These are phyloP conservation scores for Eumaeus atala DNA, from an alignment of 1,140 invertebrate genomes.

Conservation along the genomic window DNA sequence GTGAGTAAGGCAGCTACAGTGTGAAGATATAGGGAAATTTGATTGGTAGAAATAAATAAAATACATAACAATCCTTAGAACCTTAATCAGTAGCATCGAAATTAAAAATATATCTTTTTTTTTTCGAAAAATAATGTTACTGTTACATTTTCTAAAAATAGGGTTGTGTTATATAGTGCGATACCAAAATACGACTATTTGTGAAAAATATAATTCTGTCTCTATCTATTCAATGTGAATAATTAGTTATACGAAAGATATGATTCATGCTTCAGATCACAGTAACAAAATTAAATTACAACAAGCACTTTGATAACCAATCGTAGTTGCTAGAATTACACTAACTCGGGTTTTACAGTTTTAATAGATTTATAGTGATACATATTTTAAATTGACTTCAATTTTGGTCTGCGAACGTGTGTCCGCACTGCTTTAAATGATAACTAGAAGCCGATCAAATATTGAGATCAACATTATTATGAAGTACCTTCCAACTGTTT, in stretches of 20 bases:
- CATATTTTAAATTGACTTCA: conserved; percentile 54
- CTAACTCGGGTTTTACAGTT: conserved; percentile 45
- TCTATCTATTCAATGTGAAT: conserved; percentile 35
- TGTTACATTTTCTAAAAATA: conserved; percentile 57
- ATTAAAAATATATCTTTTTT: neutral
- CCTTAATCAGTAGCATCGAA: conserved; percentile 13
- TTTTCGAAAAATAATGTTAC: conserved; percentile 2
- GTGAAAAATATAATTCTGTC: conserved; percentile 51
- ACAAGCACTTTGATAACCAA: conserved; percentile 45
- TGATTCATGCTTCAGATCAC: conserved; percentile 53
- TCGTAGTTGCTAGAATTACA: conserved; percentile 43
- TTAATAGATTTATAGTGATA: conserved; percentile 35
- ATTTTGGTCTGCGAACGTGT: conserved; percentile 54
- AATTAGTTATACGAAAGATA: conserved; percentile 31
- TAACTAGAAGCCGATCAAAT: conserved; percentile 15
- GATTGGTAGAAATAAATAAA: conserved; percentile 18
- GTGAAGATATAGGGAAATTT: conserved; percentile 55
- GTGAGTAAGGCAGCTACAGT: conserved; percentile 76
- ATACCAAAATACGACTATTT: conserved; percentile 57
- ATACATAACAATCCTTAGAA: conserved; percentile 18
- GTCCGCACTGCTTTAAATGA: conserved; percentile 23
- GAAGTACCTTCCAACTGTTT: conserved; percentile 3
- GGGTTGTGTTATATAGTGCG: conserved; percentile 62
- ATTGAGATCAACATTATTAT: conserved; percentile 19
- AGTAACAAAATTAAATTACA: conserved; percentile 61